A percentile compares a stretch with the other conserved stretches of the same genome.
phyloP scores from a whole-genome alignment of 2,113 vertebrate species.

The Odontophorus gujanensis region DNA sequence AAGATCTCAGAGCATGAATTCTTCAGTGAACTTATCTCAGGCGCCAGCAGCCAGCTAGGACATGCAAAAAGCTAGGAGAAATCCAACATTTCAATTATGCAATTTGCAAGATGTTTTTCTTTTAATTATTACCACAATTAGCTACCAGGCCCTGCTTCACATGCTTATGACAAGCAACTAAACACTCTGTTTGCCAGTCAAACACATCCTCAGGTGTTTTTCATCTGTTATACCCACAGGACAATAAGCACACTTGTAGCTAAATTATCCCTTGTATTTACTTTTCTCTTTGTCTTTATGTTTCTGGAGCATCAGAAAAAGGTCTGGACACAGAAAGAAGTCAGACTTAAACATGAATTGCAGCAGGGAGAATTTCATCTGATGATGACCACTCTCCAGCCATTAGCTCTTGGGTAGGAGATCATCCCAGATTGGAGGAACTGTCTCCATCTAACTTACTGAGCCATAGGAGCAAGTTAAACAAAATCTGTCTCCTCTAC shows the following conservation, averaged over 20 bases:
- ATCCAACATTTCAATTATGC: neutral
- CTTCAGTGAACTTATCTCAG: neutral
- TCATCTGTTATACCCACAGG: neutral
- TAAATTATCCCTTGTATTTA: neutral
- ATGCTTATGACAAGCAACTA: neutral
- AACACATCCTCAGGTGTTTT: neutral
- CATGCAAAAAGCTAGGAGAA: neutral
- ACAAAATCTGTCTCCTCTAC: neutral
- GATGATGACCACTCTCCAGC: neutral
- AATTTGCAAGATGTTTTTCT: neutral
- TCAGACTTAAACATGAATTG: accelerated
- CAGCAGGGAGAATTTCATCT: neutral
- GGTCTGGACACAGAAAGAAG: neutral
- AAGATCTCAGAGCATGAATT: neutral
- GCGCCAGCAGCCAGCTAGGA: neutral
- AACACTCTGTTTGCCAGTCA: neutral
- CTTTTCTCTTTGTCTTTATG: neutral
- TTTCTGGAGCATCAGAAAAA: neutral
- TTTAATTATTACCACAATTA: neutral
- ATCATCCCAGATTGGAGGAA: neutral
- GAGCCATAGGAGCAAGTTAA: neutral
- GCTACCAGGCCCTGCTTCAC: neutral
- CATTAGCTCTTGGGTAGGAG: neutral
- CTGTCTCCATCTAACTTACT: neutral
- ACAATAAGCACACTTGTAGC: neutral